Base-by-base conservation (phyloP, 2,797 vertebrate species). In the Takifugu ocellatus region DNA sequence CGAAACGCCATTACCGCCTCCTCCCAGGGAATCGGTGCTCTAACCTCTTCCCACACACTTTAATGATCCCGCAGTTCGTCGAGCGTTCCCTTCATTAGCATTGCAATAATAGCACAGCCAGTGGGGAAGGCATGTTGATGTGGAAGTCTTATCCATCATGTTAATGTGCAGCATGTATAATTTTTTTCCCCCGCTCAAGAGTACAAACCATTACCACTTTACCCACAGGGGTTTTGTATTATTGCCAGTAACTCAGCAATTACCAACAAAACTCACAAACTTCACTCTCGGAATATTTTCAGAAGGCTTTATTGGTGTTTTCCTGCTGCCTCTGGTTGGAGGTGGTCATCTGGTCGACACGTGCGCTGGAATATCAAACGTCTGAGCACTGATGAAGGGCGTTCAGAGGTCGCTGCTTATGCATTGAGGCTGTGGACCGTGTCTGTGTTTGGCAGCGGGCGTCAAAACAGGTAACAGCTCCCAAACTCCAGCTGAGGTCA, bases 381-480 rank as follows among this genome's bases (percentile, higher is more conserved):
- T 31, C 52, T 55, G 27, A 56, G 42, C 56, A 33, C 6, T 51
- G 49, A 48, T 43, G 62, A 61, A 68, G 27, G 36, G 15, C 16
- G 54, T 66, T 66, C 58, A 71, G 59, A 44, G 25, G 55, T 43
- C 46, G 46, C 8, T 11, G 47, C 39, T 79, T 70, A 59, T 65
- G 31, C 51, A 59, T 69, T 62, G 51, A 67, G 50, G 63, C 66
- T 10, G 44, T 44, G 39, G 51, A 54, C 49, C 25, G 5, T 7
- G 14, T 44, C 54, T 80, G 74, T 76, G 63, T 83, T 72, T 75
- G 76, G 71, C 68, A 76, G 60, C 65, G 27, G 64, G 43, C 66
- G 59, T 70, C 55, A 73, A 59, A 77, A 70, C 17, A 75, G 58
- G 52, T 75, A 72, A 27, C 33, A 66, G 65, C 57, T 56, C 56